Evolutionary conservation across 1,140 invertebrate species (phyloP).

Genomic region (Aphelinus atriplicis): DNA sequence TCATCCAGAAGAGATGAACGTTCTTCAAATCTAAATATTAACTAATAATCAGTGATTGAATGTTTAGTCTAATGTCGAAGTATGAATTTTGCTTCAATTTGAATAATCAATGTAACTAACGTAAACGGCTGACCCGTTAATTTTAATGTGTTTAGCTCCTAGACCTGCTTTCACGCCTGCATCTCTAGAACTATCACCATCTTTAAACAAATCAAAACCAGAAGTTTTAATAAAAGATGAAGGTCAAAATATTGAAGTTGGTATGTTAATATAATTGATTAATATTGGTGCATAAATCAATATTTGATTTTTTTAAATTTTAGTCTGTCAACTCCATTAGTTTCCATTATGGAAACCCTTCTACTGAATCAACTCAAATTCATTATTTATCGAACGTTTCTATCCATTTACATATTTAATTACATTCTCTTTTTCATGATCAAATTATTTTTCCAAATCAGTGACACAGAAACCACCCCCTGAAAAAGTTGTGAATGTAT

Average conservation of each 20-base stretch:
- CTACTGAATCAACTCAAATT: no score
- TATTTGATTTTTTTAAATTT: neutral
- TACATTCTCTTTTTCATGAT: neutral
- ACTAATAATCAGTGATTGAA: neutral
- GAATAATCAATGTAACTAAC: constrained; percentile 39
- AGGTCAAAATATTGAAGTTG: constrained; percentile 55
- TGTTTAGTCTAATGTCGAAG: no score
- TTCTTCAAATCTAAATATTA: neutral
- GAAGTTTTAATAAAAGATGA: constrained; percentile 60
- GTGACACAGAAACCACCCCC: constrained; percentile 39
- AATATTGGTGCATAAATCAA: constrained; percentile 28
- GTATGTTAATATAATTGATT: constrained; percentile 50
- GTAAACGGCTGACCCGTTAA: constrained; percentile 32
- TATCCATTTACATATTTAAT: neutral
- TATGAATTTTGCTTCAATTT: no score
- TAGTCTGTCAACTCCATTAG: neutral
- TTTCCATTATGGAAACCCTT: no score
- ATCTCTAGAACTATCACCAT: constrained; percentile 44
- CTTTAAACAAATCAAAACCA: constrained; percentile 49
- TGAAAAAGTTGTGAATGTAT: neutral
- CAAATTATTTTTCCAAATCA: constrained; percentile 21
- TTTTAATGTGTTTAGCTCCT: constrained; percentile 56
- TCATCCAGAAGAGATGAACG: neutral
- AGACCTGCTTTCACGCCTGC: constrained; percentile 57
- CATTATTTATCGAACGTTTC: no score